A percentile compares a stretch with the other conserved stretches of the same genome.
phyloP scores from a whole-genome alignment of 2,888 invertebrate genomes.

The Timema cristinae region DNA sequence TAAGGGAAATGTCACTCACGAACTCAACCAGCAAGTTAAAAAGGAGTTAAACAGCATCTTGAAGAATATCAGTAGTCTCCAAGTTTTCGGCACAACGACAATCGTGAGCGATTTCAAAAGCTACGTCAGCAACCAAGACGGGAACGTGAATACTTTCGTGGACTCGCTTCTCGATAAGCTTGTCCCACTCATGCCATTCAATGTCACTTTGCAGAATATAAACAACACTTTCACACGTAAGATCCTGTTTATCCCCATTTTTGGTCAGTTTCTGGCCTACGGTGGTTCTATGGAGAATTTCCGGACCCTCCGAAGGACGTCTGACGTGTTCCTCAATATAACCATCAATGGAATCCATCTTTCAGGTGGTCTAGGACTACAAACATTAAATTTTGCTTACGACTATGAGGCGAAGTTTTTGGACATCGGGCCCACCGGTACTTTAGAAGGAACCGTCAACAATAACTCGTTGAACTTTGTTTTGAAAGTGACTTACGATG shows the following conservation, averaged over 20 bases:
- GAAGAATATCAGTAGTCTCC: background rate
- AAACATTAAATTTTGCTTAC: background rate
- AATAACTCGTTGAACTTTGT: conserved; percentile 5
- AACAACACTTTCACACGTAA: background rate
- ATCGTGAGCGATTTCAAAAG: background rate
- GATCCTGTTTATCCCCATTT: background rate
- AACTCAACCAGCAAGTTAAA: background rate
- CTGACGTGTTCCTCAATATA: background rate
- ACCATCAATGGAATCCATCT: background rate
- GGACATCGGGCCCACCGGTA: background rate
- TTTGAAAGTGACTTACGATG: background rate
- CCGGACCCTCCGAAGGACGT: conserved; percentile 1
- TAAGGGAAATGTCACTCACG: background rate
- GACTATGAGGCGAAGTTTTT: background rate
- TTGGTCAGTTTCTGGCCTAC: background rate
- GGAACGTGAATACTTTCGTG: background rate
- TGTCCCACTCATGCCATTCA: background rate
- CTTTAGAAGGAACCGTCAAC: background rate
- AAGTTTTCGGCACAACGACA: background rate
- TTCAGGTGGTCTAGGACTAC: background rate
- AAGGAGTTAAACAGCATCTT: background rate
- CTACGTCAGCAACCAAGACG: background rate
- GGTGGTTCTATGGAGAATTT: background rate
- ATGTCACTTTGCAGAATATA: background rate
- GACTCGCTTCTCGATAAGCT: background rate